These are phyloP conservation scores for Labeo catla DNA, from an alignment of 2,113 vertebrate species.

Conservation along the genomic window DNA sequence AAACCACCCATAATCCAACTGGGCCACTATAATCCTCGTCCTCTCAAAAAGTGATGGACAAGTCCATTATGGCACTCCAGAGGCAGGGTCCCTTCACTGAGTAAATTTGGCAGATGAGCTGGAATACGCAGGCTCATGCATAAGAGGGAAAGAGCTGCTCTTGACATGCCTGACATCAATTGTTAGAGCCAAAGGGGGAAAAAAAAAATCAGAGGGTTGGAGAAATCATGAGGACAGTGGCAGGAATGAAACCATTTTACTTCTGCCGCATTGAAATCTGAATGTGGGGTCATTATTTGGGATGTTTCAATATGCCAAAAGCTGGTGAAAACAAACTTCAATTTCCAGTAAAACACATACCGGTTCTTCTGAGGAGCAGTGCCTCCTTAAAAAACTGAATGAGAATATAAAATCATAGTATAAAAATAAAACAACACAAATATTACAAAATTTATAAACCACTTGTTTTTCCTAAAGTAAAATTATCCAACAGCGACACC, in stretches of 20 bases:
- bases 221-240: conserved; percentile 4
- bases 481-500: too few relatives aligned
- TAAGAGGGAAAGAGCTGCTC: conserved; percentile 41
- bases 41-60: conserved; percentile 51
- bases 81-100: conserved; percentile 60
- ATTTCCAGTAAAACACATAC: too few relatives aligned
- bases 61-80: conserved; percentile 62
- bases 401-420: too few relatives aligned
- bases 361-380: too few relatives aligned
- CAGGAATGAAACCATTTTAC: conserved; percentile 7
- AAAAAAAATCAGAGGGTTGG: conserved; percentile 3
- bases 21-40: conserved; percentile 45
- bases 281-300: background rate
- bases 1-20: conserved; percentile 57
- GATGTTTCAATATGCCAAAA: background rate
- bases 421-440: too few relatives aligned
- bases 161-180: conserved; percentile 61
- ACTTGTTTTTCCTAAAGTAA: too few relatives aligned
- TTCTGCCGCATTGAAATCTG: background rate
- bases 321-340: background rate
- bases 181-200: conserved; percentile 44
- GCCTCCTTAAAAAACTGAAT: too few relatives aligned
- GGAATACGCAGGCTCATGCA: background rate
- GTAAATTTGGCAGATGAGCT: conserved; percentile 59
- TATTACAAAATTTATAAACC: too few relatives aligned